A percentile compares a stretch with the other conserved stretches of the same genome.
Conservation (phyloP, 2,888 invertebrate genomes). For the Pollenia amentaria region DNA sequence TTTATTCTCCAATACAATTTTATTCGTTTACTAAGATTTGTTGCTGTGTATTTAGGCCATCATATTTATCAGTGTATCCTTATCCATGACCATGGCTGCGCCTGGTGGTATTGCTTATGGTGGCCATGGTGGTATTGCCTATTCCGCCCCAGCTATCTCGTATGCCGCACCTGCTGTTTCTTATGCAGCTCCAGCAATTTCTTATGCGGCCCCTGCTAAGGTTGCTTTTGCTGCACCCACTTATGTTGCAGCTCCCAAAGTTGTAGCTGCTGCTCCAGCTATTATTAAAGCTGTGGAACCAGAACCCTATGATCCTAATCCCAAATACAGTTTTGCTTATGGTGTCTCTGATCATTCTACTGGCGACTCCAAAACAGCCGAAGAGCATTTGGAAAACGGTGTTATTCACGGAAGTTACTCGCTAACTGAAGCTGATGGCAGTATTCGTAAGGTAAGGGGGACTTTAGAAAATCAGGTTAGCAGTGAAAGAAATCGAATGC, state of each 20-base stretch:
- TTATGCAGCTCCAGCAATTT: slow-evolving; percentile 77
- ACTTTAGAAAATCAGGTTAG: background rate
- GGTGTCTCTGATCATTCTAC: slow-evolving; percentile 89
- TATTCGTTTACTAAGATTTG: background rate
- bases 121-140: slow-evolving; percentile 64
- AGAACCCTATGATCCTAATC: slow-evolving; percentile 83
- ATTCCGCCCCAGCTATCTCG: slow-evolving; percentile 69
- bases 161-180: slow-evolving; percentile 73
- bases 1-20: background rate
- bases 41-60: slow-evolving; percentile 77
- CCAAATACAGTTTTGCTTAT: slow-evolving; percentile 89
- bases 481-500: background rate
- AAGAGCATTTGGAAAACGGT: slow-evolving; percentile 87
- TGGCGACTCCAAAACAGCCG: slow-evolving; percentile 86
- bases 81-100: slow-evolving; percentile 78
- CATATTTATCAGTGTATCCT: slow-evolving; percentile 79
- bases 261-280: slow-evolving; percentile 79
- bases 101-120: slow-evolving; percentile 76
- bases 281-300: slow-evolving; percentile 80
- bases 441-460: slow-evolving; percentile 84
- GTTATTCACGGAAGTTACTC: slow-evolving; percentile 88
- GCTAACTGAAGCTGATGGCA: slow-evolving; percentile 88
- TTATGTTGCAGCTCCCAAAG: slow-evolving; percentile 71
- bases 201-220: slow-evolving; percentile 72
- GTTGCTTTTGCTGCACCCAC: slow-evolving; percentile 73